Evolutionary conservation across 2,113 vertebrate species (phyloP), one percentile per base, ranked within the genome.

Genomic region (Leptocoma aspasia): DNA sequence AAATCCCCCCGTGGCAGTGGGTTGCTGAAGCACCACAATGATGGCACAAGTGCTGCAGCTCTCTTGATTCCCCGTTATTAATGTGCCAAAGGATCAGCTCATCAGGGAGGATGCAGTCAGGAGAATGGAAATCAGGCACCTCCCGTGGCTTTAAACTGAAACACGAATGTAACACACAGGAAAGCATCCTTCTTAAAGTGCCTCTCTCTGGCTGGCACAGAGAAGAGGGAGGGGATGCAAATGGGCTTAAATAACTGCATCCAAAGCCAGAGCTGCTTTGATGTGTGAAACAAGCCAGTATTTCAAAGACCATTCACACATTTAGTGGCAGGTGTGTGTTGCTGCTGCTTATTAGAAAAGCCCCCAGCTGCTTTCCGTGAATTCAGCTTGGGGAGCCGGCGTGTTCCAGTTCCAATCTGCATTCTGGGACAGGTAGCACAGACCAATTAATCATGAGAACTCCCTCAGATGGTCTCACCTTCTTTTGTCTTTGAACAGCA

Each of bases 401-500:
- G 37, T 1, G 96, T 77, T 96, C 97, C 95, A 94, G 72, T 97
- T 98, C 96, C 89, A 64, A 11, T 49, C 69, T 66, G 83, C 90
- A 60, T 96, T 97, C 91, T 96, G 95, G 97, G 97, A 90, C 95
- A 91, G 92, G 93, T 17, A 94, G 88, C 94, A 41, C 52, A 92
- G 90, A 82, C 53, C 86, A 97, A 98, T 98, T 97, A 98, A 97
- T 98, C 97, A 95, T 8, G 31, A 95, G 77, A 83, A 64, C 80
- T 88, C 86, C 95, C 97, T 95, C 59, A 10, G 77, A 96, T 89
- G 84, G 44, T 77, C 90, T 97, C 97, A 97, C 97, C 98, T 98
- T 97, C 97, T 97, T 98, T 98, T 95, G 97, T 96, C 98, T 97
- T 97, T 97, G 94, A 96, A n/a, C 45, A 89, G 90, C 91, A 52